A percentile compares a stretch with the other conserved stretches of the same genome.
phyloP scores from a whole-genome alignment of 2,888 invertebrate species.

The Lasioglossum morio region DNA sequence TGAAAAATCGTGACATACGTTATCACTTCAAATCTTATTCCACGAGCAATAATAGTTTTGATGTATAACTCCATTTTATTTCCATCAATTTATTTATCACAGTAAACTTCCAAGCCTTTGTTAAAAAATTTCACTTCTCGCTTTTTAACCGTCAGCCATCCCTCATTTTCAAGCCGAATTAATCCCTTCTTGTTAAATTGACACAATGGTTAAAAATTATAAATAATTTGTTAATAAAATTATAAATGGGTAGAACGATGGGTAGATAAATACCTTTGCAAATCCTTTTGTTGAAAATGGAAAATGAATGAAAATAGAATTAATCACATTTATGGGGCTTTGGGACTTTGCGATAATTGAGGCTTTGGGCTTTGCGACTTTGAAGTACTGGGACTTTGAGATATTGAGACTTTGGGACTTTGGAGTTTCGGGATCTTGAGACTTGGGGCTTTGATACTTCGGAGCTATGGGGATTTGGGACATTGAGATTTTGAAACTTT shows the following conservation, averaged over 20 bases:
- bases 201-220: not conserved
- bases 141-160: not conserved
- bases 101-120: not conserved
- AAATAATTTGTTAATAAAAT: too few relatives aligned
- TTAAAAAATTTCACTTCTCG: not conserved
- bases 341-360: too few relatives aligned
- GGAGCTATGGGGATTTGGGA: rapidly evolving
- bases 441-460: too few relatives aligned
- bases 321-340: not conserved
- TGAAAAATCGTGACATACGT: not conserved
- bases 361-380: too few relatives aligned
- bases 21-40: not conserved
- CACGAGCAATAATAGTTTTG: not conserved
- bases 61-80: not conserved
- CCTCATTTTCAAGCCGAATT: not conserved
- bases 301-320: not conserved
- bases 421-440: too few relatives aligned
- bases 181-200: not conserved
- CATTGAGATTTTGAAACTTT: too few relatives aligned
- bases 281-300: too few relatives aligned
- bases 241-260: too few relatives aligned
- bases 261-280: too few relatives aligned
- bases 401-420: too few relatives aligned
- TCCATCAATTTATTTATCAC: not conserved
- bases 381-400: too few relatives aligned